A percentile compares a stretch with the other conserved stretches of the same genome.
These are phyloP conservation scores for Harpalus rufipes DNA, from an alignment of 2,888 invertebrate species.

Conservation along the genomic window DNA sequence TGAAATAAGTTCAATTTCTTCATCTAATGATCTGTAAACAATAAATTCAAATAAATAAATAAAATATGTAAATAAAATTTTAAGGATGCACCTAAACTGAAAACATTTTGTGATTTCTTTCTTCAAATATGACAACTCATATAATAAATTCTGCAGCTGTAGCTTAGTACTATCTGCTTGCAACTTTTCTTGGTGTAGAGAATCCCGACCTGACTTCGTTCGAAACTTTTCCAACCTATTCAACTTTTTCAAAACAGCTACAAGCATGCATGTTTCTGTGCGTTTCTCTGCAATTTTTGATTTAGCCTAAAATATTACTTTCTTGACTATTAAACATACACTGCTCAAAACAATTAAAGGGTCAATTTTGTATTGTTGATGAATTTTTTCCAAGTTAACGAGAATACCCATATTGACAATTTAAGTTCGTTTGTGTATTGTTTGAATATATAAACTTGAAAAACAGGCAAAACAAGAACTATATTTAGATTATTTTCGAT, in stretches of 20 bases:
- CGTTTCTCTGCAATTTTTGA: conserved; percentile 84
- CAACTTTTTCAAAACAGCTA: conserved; percentile 92
- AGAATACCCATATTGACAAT: no score
- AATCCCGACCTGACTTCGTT: conserved; percentile 89
- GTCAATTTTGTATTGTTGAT: no score
- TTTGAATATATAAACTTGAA: no score
- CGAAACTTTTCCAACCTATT: conserved; percentile 94
- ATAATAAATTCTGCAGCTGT: conserved; percentile 94
- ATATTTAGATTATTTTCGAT: no score
- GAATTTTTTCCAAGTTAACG: no score
- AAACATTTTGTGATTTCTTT: conserved; percentile 97
- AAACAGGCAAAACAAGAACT: no score
- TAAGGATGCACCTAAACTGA: conserved; percentile 88
- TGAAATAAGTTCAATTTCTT: conserved; percentile 92
- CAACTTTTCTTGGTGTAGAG: conserved; percentile 89
- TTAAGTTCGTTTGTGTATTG: no score
- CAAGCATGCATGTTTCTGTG: conserved; percentile 86
- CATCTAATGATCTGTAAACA: conserved; percentile 89
- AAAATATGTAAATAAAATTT: conserved; percentile 34
- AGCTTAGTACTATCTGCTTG: conserved; percentile 94
- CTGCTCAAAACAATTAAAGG: no score
- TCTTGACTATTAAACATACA: background rate
- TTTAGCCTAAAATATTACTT: conserved; percentile 77
- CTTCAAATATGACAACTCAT: conserved; percentile 95
- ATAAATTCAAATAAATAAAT: conserved; percentile 38